These are phyloP conservation scores for Lagocephalus sceleratus DNA, from an alignment of 2,797 vertebrate species.

Conservation along the genomic window DNA sequence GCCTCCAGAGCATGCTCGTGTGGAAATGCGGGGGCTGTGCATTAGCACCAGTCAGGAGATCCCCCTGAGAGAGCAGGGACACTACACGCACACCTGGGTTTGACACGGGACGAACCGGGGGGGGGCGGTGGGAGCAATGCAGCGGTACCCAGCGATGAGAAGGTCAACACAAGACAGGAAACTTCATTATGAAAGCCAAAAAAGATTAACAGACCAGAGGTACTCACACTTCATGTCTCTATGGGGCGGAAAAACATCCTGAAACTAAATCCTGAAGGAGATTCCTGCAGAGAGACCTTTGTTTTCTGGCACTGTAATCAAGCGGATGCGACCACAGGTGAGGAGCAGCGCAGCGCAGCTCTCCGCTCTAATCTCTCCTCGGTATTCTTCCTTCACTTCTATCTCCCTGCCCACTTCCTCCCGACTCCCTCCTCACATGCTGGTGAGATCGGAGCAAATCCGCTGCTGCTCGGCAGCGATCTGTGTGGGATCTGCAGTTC, in stretches of 20 bases:
- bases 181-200: slow-evolving; percentile 17
- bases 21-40: slow-evolving; percentile 50
- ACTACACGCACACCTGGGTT: slow-evolving; percentile 43
- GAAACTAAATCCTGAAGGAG: slow-evolving; percentile 59
- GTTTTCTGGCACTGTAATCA: slow-evolving; percentile 30
- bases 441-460: slow-evolving; percentile 61
- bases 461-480: slow-evolving; percentile 69
- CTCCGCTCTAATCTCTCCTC: slow-evolving; percentile 16
- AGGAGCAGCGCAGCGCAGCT: slow-evolving; percentile 43
- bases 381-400: slow-evolving; percentile 37
- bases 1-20: slow-evolving; percentile 53
- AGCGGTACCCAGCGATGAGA: slow-evolving; percentile 25
- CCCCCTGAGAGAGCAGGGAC: slow-evolving; percentile 57
- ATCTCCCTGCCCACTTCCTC: neutral
- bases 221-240: slow-evolving; percentile 47
- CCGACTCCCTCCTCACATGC: slow-evolving; percentile 33
- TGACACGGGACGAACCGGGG: slow-evolving; percentile 28
- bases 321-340: slow-evolving; percentile 60
- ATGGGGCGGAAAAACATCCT: slow-evolving; percentile 43
- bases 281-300: slow-evolving; percentile 55
- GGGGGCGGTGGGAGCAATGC: slow-evolving; percentile 18
- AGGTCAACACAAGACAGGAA: slow-evolving; percentile 37
- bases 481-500: slow-evolving; percentile 77
- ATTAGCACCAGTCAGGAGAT: slow-evolving; percentile 37
- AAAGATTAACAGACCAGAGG: slow-evolving; percentile 5